phyloP scores from a whole-genome alignment of 1,140 invertebrate genomes.

The Rhynchophorus ferrugineus region DNA sequence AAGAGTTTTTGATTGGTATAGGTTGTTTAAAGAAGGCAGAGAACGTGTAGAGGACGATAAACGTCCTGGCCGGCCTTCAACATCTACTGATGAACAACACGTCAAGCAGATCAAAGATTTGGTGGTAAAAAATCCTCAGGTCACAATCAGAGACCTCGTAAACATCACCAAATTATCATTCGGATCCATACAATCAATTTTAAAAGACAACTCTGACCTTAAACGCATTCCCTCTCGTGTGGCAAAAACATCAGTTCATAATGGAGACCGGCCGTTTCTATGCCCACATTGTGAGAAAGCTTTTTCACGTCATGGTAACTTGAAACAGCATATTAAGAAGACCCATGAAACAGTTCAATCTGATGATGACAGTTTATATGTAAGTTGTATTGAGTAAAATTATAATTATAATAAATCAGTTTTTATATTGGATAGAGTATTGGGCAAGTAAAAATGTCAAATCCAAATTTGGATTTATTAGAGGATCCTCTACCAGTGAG shows the following conservation, averaged over 20 bases:
- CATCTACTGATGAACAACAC: too few relatives aligned
- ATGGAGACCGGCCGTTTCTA: constrained; percentile 50
- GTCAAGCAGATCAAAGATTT: too few relatives aligned
- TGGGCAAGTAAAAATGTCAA: constrained; percentile 17
- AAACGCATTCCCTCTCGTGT: too few relatives aligned
- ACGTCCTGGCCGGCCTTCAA: too few relatives aligned
- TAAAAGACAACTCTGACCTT: too few relatives aligned
- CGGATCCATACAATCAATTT: too few relatives aligned
- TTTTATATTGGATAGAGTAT: constrained; percentile 12
- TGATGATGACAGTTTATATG: constrained; percentile 16
- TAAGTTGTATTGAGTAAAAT: background rate
- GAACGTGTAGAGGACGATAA: too few relatives aligned
- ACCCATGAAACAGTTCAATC: constrained; percentile 24
- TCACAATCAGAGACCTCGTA: too few relatives aligned
- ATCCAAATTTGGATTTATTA: background rate
- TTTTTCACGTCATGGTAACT: constrained; percentile 55
- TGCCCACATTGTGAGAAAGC: constrained; percentile 54
- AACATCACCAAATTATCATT: too few relatives aligned
- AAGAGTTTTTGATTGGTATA: too few relatives aligned
- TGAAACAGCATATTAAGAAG: constrained; percentile 47
- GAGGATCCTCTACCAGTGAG: constrained; percentile 5
- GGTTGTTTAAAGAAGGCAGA: too few relatives aligned
- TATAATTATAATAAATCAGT: background rate
- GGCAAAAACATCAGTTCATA: constrained; percentile 55
- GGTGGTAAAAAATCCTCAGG: too few relatives aligned